These are phyloP conservation scores for Clinocottus analis DNA, from an alignment of 2,113 vertebrate species.

Conservation along the genomic window DNA sequence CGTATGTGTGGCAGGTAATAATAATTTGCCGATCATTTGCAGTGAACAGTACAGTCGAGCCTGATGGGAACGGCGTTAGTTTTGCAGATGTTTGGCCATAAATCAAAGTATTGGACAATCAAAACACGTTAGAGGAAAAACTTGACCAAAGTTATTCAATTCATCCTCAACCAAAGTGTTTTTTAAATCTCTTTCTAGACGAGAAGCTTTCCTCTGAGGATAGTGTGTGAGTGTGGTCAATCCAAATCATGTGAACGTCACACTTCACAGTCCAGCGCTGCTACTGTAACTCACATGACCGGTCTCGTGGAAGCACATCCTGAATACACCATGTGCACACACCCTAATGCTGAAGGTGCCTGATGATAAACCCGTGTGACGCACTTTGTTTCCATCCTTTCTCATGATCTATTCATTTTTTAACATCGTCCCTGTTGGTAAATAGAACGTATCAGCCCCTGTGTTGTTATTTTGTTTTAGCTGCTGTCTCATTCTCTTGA, in stretches of 20 bases:
- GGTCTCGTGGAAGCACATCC: not conserved
- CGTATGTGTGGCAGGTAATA: not conserved
- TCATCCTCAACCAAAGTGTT: not conserved
- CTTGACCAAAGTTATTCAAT: not conserved
- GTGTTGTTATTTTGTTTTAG: not conserved
- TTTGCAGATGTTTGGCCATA: not conserved
- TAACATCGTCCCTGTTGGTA: not conserved
- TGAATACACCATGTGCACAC: not conserved
- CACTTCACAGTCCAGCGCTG: not conserved
- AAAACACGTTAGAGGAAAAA: not conserved
- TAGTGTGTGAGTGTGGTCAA: conserved; percentile 9
- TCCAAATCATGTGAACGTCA: conserved; percentile 46
- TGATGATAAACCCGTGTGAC: not conserved
- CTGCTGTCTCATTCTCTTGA: not conserved
- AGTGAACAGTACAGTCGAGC: not conserved
- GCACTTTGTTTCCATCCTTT: no score
- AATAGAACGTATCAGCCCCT: not conserved
- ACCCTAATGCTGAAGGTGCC: not conserved
- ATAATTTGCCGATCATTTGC: not conserved
- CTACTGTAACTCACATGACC: not conserved
- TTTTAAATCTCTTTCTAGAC: not conserved
- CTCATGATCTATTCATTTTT: not conserved
- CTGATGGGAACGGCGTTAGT: not conserved
- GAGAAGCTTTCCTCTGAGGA: not conserved
- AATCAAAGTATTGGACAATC: not conserved